phyloP scores from a whole-genome alignment of 1,140 invertebrate genomes.

The Copidosoma floridanum region DNA sequence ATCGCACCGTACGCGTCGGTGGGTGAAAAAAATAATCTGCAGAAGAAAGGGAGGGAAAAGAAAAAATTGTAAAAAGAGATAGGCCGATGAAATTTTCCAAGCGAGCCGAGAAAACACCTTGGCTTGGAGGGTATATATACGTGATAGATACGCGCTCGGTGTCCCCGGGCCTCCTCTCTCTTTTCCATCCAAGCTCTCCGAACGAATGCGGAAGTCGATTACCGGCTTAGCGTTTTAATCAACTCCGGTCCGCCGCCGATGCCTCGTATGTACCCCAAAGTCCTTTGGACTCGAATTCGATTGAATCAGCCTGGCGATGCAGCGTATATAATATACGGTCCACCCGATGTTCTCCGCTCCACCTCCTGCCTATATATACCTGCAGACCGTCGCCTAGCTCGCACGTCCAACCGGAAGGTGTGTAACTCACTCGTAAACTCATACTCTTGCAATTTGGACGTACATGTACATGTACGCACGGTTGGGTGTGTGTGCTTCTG shows the following conservation, averaged over 20 bases:
- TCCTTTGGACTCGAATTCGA: conserved; percentile 28
- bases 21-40: no score
- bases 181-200: not conserved
- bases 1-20: no score
- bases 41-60: no score
- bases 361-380: not conserved
- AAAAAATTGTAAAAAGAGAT: no score
- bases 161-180: not conserved
- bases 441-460: no score
- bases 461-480: no score
- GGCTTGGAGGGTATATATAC: no score
- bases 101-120: no score
- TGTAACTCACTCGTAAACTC: conserved; percentile 7
- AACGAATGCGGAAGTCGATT: conserved; percentile 26
- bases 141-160: not conserved
- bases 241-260: conserved; percentile 10
- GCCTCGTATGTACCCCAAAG: conserved; percentile 18
- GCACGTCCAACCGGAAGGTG: conserved; percentile 9
- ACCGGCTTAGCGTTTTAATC: conserved; percentile 30
- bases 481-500: not conserved
- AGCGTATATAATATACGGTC: no score
- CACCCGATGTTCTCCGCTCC: conserved; percentile 7
- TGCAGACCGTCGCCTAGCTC: no score
- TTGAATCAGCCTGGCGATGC: conserved; percentile 27
- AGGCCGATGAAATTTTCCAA: no score